Conservation (phyloP, 2,113 vertebrate genomes). For the Xyrauchen texanus region DNA sequence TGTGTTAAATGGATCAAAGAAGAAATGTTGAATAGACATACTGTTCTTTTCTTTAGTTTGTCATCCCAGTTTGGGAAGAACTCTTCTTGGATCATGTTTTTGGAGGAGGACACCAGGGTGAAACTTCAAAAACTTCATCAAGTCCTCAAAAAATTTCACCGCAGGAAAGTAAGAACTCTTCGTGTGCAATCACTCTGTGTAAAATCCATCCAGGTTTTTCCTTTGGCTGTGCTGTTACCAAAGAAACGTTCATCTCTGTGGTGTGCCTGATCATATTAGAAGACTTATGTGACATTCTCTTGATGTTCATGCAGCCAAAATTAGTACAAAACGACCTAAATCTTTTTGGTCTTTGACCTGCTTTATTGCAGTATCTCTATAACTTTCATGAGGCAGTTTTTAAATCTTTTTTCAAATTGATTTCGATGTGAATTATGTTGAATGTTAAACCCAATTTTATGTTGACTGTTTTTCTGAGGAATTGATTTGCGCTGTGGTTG, state of each 20-base stretch:
- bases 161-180: constrained; percentile 78
- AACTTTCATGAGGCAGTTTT: too few relatives aligned
- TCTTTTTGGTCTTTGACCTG: too few relatives aligned
- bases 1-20: not conserved
- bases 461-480: not conserved
- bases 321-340: too few relatives aligned
- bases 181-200: not conserved
- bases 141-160: constrained; percentile 80
- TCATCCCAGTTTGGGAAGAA: constrained; percentile 84
- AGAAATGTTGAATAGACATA: not conserved
- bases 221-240: not conserved
- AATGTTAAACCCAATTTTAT: not conserved
- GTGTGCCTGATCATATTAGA: not conserved
- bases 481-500: not conserved
- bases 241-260: not conserved
- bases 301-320: too few relatives aligned
- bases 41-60: constrained; percentile 72
- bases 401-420: too few relatives aligned
- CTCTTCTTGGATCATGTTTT: constrained; percentile 94
- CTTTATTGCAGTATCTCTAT: too few relatives aligned
- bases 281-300: too few relatives aligned
- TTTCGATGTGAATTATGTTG: not conserved
- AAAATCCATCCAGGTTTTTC: not conserved
- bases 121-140: constrained; percentile 77
- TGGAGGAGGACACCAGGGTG: constrained; percentile 92